These are phyloP conservation scores for Albula glossodonta DNA, from an alignment of 2,113 vertebrate genomes.

Conservation along the genomic window DNA sequence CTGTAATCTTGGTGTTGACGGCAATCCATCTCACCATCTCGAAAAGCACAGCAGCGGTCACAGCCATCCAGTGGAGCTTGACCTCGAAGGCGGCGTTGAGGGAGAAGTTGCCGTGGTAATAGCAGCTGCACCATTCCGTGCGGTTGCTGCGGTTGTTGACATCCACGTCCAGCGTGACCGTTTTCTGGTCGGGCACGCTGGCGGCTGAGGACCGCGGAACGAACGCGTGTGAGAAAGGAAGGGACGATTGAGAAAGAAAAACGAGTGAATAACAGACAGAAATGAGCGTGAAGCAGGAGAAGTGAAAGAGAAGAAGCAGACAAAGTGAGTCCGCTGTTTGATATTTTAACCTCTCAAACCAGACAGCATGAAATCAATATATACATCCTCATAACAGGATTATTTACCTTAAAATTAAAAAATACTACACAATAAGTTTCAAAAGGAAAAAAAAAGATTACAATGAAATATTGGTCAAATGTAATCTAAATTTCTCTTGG, in stretches of 20 bases:
- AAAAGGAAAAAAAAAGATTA: no score
- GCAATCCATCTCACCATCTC: constrained; percentile 82
- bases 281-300: constrained; percentile 32
- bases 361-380: background rate
- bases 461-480: no score
- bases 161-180: constrained; percentile 90
- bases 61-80: constrained; percentile 98
- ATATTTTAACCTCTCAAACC: background rate
- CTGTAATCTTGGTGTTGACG: no score
- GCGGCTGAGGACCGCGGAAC: constrained; percentile 68
- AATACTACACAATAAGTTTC: no score
- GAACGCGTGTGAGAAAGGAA: background rate
- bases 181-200: constrained; percentile 93
- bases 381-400: background rate
- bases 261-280: constrained; percentile 34
- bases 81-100: constrained; percentile 89
- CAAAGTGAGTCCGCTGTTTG: background rate
- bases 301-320: background rate
- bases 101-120: constrained; percentile 96
- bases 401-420: no score
- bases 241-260: constrained; percentile 14
- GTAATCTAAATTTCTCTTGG: background rate
- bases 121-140: constrained; percentile 95
- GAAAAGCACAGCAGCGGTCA: constrained; percentile 92
- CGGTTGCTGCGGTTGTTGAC: constrained; percentile 94